A percentile compares a stretch with the other conserved stretches of the same genome.
phyloP scores from a whole-genome alignment of 2,113 vertebrate species.

The Nyctereutes procyonoides region DNA sequence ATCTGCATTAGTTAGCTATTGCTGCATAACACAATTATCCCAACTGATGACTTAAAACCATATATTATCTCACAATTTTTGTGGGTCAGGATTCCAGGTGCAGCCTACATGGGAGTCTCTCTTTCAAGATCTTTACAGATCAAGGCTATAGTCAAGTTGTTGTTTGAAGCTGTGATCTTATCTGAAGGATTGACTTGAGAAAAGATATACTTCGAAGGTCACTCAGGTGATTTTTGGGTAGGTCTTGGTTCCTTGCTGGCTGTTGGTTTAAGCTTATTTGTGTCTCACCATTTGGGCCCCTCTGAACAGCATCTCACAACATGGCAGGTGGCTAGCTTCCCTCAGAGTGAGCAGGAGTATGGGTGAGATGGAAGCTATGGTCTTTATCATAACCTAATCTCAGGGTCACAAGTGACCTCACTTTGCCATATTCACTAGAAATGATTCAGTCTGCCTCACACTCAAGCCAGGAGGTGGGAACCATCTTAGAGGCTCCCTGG shows the following conservation, averaged over 20 bases:
- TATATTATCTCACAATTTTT: not conserved
- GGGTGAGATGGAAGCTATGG: not conserved
- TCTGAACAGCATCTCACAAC: not conserved
- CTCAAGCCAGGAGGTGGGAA: not conserved
- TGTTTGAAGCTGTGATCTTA: not conserved
- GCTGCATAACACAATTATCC: not conserved
- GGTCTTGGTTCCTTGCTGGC: not conserved
- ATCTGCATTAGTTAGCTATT: not conserved
- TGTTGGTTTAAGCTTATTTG: not conserved
- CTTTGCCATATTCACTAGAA: not conserved
- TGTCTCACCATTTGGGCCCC: not conserved
- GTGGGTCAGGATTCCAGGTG: not conserved
- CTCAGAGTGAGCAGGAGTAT: not conserved
- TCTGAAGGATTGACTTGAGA: not conserved
- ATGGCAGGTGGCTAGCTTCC: not conserved
- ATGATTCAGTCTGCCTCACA: not conserved
- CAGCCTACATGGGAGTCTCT: not conserved
- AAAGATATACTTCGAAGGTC: not conserved
- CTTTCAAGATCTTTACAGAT: not conserved
- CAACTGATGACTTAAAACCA: not conserved
- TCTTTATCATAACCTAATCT: not conserved
- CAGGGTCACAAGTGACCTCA: not conserved
- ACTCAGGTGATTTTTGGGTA: not conserved
- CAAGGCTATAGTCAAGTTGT: not conserved
- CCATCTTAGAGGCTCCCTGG: not conserved